phyloP scores from a whole-genome alignment of 1,140 invertebrate species.

The Zaprionus inermis region DNA sequence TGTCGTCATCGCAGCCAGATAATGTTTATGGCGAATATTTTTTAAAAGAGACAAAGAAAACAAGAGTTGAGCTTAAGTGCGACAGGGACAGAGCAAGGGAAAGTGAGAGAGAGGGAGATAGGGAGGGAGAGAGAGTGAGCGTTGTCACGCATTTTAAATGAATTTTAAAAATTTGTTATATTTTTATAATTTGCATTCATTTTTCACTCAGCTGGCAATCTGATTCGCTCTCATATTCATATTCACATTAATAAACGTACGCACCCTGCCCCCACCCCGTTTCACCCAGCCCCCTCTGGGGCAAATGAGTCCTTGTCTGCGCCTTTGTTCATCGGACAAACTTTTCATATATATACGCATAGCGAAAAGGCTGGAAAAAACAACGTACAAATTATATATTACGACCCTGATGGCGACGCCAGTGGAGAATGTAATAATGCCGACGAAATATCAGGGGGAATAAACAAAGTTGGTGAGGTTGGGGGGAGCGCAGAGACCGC shows the following conservation, averaged over 20 bases:
- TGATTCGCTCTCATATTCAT: constrained; percentile 52
- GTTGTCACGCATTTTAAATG: constrained; percentile 48
- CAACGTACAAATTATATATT: constrained; percentile 25
- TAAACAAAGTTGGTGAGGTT: neutral
- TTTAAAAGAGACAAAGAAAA: constrained; percentile 37
- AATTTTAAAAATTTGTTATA: constrained; percentile 62
- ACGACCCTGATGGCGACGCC: constrained; percentile 26
- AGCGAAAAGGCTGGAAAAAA: constrained; percentile 36
- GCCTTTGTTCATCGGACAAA: constrained; percentile 74
- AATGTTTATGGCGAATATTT: constrained; percentile 68
- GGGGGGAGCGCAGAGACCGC: neutral
- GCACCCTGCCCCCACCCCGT: neutral
- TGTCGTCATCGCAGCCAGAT: constrained; percentile 53
- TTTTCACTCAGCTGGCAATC: constrained; percentile 47
- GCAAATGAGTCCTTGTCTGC: constrained; percentile 48
- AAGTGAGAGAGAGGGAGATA: constrained; percentile 9
- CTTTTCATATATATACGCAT: constrained; percentile 52
- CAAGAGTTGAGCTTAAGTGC: constrained; percentile 10
- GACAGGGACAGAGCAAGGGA: constrained; percentile 4
- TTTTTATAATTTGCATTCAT: constrained; percentile 64
- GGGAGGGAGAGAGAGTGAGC: constrained; percentile 11
- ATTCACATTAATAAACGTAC: neutral
- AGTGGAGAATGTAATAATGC: constrained; percentile 73
- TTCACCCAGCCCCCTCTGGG: neutral
- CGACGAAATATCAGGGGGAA: constrained; percentile 36